Evolutionary conservation across 2,888 invertebrate genomes (phyloP).

Genomic region (Leptinotarsa juncta): DNA sequence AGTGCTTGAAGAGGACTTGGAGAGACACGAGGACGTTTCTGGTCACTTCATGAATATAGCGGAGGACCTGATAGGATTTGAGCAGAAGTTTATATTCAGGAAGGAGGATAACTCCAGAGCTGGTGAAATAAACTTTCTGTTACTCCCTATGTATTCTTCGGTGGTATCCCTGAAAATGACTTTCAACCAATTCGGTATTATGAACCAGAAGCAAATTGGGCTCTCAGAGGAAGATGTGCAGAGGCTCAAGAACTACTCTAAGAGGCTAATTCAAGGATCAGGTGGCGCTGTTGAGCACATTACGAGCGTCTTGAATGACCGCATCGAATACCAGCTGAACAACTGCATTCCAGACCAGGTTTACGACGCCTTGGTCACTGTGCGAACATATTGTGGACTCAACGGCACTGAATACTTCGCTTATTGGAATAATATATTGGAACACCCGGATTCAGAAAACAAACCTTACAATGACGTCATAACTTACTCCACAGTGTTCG

Average conservation of each 20-base stretch:
- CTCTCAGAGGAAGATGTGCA: constrained; percentile 26
- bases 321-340: constrained; percentile 24
- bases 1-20: not conserved
- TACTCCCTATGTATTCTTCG: constrained; percentile 20
- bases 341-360: constrained; percentile 15
- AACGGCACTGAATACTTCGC: constrained; percentile 4
- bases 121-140: constrained; percentile 20
- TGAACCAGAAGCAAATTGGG: constrained; percentile 21
- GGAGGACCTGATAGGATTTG: constrained; percentile 26
- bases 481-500: constrained; percentile 24
- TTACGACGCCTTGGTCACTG: not conserved
- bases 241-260: constrained; percentile 17
- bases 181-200: constrained; percentile 27
- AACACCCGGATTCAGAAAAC: not conserved
- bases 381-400: not conserved
- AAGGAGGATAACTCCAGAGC: constrained; percentile 10
- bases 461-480: constrained; percentile 6
- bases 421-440: not conserved
- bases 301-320: constrained; percentile 13
- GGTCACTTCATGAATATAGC: constrained; percentile 27
- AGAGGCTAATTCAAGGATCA: constrained; percentile 19
- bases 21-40: not conserved
- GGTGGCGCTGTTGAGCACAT: constrained; percentile 34
- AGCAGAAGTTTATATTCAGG: constrained; percentile 22
- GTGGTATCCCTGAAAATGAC: constrained; percentile 23